Evolutionary conservation across 2,888 invertebrate species (phyloP), one percentile per base, ranked within the genome.

Genomic region (Dasypogon diadema): DNA sequence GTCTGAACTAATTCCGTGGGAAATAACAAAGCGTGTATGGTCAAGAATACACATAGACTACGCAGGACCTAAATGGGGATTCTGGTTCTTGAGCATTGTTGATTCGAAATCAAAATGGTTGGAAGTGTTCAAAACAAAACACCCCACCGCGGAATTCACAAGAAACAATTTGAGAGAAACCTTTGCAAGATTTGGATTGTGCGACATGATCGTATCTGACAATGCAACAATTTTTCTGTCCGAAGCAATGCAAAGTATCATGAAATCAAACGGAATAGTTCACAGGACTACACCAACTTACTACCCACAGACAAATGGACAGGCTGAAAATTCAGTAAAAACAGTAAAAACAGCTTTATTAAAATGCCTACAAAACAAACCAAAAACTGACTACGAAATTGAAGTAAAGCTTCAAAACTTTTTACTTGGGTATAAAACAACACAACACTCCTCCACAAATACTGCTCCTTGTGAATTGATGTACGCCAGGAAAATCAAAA

Each of bases 41-140:
- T 75, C 75, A 26, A 54, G 70, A 6, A 24, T 72, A 18, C 60
- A 60, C 6, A 14, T 72, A 6, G 75, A 75, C 21, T 75, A 70
- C 12, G 58, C 75, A 37, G 72, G 60, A 24, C 60, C 75, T 34
- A 76, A 76, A 30, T 60, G 54, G 75, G 60, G 51, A 12, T 72
- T 60, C 18, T 72, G 60, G 60, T 72, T 72, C 54, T 26, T 72
- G n/a, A 68, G 70, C 6, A 76, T 72, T 60, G 26, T 76, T 42
- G 75, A 76, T 42, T 72, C 75, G 1, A 72, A 60, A 55, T 76
- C 75, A 46, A 76, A 72, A 37, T 76, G 75, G 72, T 30, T 70
- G 21, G 70, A 75, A 21, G 70, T 76, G 6, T 72, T 76, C n/a
- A 60, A 76, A 24, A 76, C 72, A 34, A 76, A 72, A 18, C 56